Conservation (phyloP, 2,797 vertebrate species). For the Etheostoma perlongum region DNA sequence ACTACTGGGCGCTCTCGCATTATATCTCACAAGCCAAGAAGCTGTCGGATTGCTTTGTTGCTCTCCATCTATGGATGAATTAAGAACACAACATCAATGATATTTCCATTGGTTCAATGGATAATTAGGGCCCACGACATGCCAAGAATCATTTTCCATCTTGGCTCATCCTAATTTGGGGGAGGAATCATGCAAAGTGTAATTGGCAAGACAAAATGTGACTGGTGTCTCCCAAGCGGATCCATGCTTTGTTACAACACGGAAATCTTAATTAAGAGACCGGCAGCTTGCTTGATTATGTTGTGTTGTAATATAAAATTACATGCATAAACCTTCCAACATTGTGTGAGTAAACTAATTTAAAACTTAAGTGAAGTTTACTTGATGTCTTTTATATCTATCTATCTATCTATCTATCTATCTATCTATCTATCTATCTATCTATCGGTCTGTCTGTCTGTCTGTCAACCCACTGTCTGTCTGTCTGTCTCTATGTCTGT, state of each 20-base stretch:
- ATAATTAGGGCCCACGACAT: slow-evolving; percentile 87
- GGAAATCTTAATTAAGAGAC: slow-evolving; percentile 75
- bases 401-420: slow-evolving; percentile 9
- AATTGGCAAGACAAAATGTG: slow-evolving; percentile 86
- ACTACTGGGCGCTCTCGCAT: slow-evolving; percentile 30
- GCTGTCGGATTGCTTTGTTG: slow-evolving; percentile 79
- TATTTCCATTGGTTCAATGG: slow-evolving; percentile 84
- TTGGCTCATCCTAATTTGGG: slow-evolving; percentile 87
- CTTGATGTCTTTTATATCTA: slow-evolving; percentile 16
- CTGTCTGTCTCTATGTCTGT: slow-evolving; percentile 9
- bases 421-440: slow-evolving; percentile 24
- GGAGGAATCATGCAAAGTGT: slow-evolving; percentile 88
- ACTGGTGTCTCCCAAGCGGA: slow-evolving; percentile 78
- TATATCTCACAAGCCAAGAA: slow-evolving; percentile 69
- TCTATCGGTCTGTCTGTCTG: slow-evolving; percentile 11
- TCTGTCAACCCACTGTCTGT: slow-evolving; percentile 5
- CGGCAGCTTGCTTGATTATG: slow-evolving; percentile 62
- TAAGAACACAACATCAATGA: slow-evolving; percentile 85
- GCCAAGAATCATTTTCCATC: slow-evolving; percentile 88
- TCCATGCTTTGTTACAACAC: slow-evolving; percentile 78
- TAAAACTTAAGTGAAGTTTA: slow-evolving; percentile 26
- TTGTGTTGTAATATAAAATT: slow-evolving; percentile 48
- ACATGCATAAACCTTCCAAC: slow-evolving; percentile 21
- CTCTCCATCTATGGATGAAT: slow-evolving; percentile 76
- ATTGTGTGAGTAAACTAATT: slow-evolving; percentile 26